Percentiles rank a stretch among this genome's conserved stretches.
These are phyloP conservation scores for Takifugu flavidus DNA, from an alignment of 2,113 vertebrate species.

Conservation along the genomic window DNA sequence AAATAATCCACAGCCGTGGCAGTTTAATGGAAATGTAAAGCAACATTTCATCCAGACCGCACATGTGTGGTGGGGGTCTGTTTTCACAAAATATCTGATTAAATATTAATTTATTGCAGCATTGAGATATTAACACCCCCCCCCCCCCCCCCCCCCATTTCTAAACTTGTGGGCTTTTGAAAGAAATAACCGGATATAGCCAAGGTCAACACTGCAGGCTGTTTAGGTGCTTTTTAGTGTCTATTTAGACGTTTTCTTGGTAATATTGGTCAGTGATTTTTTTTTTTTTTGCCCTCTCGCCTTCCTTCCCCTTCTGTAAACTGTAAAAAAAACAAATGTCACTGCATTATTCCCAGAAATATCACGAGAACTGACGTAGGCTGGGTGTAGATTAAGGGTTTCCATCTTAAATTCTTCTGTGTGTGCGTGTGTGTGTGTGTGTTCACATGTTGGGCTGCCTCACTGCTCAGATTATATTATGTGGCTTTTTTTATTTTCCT, in stretches of 20 bases:
- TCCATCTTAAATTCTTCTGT: slow-evolving; percentile 62
- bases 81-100: slow-evolving; percentile 22
- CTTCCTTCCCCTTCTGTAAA: slow-evolving; percentile 30
- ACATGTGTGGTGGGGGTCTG: background rate
- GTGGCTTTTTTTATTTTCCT: slow-evolving; percentile 57
- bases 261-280: slow-evolving; percentile 16
- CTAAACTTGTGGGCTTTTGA: slow-evolving; percentile 32
- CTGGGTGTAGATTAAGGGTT: slow-evolving; percentile 57
- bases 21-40: slow-evolving; percentile 11
- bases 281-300: background rate
- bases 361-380: slow-evolving; percentile 63
- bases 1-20: slow-evolving; percentile 18
- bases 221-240: slow-evolving; percentile 21
- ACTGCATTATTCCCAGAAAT: slow-evolving; percentile 52
- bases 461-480: slow-evolving; percentile 62
- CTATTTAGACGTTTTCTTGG: slow-evolving; percentile 37
- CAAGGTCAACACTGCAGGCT: slow-evolving; percentile 57
- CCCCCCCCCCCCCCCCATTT: slow-evolving; percentile 2
- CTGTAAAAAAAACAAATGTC: slow-evolving; percentile 18
- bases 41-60: background rate
- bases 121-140: background rate
- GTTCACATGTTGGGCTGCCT: slow-evolving; percentile 40
- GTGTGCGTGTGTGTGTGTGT: slow-evolving; percentile 21
- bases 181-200: slow-evolving; percentile 57
- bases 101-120: slow-evolving; percentile 38